Evolutionary conservation across 2,113 vertebrate genomes (phyloP), one percentile per base, ranked within the genome.

Genomic region (Fukomys damarensis): DNA sequence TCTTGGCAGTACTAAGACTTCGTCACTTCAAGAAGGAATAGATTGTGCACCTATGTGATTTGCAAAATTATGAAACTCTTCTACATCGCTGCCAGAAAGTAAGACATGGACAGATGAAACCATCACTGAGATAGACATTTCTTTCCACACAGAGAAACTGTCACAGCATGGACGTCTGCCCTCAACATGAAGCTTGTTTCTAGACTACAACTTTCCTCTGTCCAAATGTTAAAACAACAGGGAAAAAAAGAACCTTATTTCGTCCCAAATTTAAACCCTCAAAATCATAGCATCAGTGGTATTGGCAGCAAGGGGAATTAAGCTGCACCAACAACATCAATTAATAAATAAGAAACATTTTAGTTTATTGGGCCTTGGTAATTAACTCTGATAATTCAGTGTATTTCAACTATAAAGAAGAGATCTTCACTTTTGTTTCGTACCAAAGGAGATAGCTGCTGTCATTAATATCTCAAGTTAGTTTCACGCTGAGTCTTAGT

Each of bases 331-430:
- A 26, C 63, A 59, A 26, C 43, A 81, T 49, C 22, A 49, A 65
- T 46, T 79, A 61, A 52, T 85, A 88, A 43, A 91, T 46, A 80
- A 54, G 41, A 88, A 95, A 80, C 9, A 66, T 7, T 91, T 76
- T 72, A 24, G 38, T 41, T 41, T 52, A n/a, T 85, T 41, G 87
- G 63, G 10, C 59, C 77, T 95, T 80, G 52, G 14, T 56, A 89
- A 86, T 91, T 94, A 94, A 94, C 74, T 63, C 70, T 94, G 94
- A 61, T 90, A 65, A 87, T 90, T 68, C 77, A 74, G 43, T 35
- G 79, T 66, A 32, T 84, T 35, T 63, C 68, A 88, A 52, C 81
- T 72, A 32, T 43, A 72, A 85, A 91, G 20, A 68, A n/a, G 68
- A 35, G 46, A 26, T 35, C 43, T 19, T 61, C 52, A 28, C 86